These are phyloP conservation scores for Fukomys damarensis DNA, from an alignment of 2,113 vertebrate genomes.

Conservation along the genomic window DNA sequence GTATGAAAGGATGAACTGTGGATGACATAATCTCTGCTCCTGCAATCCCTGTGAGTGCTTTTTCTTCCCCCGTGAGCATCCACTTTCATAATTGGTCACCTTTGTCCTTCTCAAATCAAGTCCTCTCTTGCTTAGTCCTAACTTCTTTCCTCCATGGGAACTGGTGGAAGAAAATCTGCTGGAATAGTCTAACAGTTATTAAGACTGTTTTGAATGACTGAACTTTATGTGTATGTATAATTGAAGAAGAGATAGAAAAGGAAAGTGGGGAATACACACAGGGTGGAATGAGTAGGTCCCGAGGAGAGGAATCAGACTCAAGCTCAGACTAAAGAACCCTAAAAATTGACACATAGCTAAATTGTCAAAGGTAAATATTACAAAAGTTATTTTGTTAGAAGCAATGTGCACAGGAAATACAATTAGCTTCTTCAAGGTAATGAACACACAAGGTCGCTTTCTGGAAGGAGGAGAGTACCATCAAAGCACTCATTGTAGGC, in stretches of 20 bases:
- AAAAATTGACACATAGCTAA: not conserved
- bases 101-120: not conserved
- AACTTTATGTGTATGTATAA: not conserved
- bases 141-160: not conserved
- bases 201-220: not conserved
- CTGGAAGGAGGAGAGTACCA: not conserved
- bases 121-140: not conserved
- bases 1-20: not conserved
- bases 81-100: not conserved
- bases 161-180: not conserved
- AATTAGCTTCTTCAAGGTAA: slow-evolving; percentile 54
- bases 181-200: not conserved
- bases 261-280: not conserved
- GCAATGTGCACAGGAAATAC: slow-evolving; percentile 14
- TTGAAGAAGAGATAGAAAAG: not conserved
- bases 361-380: not conserved
- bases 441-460: slow-evolving; percentile 45
- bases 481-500: slow-evolving; percentile 27
- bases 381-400: not conserved
- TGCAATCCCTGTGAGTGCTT: not conserved
- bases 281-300: not conserved
- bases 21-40: not conserved
- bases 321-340: not conserved
- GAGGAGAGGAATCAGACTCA: not conserved
- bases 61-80: not conserved